These are phyloP conservation scores for Anoplophora glabripennis DNA, from an alignment of 1,140 invertebrate genomes.

Conservation along the genomic window DNA sequence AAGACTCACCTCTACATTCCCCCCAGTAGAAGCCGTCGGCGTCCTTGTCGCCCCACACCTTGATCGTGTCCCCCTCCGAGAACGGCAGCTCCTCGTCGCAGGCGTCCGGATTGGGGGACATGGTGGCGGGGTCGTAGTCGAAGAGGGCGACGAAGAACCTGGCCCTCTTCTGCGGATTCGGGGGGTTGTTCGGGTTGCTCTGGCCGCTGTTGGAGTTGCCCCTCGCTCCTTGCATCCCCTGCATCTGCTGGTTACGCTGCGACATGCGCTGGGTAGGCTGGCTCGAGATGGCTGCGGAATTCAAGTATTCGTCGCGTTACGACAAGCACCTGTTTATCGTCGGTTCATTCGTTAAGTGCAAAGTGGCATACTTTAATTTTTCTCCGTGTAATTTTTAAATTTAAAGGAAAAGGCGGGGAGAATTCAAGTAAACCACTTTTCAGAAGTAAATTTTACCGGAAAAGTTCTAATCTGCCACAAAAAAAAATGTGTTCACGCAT, in stretches of 20 bases:
- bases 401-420: no score
- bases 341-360: no score
- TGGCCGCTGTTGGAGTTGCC: constrained; percentile 50
- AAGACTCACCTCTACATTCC: constrained; percentile 69
- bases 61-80: constrained; percentile 94
- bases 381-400: no score
- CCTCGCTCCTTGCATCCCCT: constrained; percentile 37
- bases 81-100: constrained; percentile 97
- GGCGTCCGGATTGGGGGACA: constrained; percentile 98
- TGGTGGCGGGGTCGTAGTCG: constrained; percentile 94
- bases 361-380: no score
- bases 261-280: constrained; percentile 15
- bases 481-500: no score
- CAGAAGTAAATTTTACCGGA: no score
- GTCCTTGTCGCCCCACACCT: constrained; percentile 97
- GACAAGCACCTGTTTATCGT: no score
- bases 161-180: constrained; percentile 61
- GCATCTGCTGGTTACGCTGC: constrained; percentile 29
- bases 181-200: constrained; percentile 52
- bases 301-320: no score
- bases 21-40: constrained; percentile 98
- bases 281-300: constrained; percentile 21
- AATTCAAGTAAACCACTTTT: no score
- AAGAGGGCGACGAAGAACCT: constrained; percentile 92
- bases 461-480: no score